phyloP scores from a whole-genome alignment of 1,140 invertebrate genomes.

The Lepidotrigona ventralis region DNA sequence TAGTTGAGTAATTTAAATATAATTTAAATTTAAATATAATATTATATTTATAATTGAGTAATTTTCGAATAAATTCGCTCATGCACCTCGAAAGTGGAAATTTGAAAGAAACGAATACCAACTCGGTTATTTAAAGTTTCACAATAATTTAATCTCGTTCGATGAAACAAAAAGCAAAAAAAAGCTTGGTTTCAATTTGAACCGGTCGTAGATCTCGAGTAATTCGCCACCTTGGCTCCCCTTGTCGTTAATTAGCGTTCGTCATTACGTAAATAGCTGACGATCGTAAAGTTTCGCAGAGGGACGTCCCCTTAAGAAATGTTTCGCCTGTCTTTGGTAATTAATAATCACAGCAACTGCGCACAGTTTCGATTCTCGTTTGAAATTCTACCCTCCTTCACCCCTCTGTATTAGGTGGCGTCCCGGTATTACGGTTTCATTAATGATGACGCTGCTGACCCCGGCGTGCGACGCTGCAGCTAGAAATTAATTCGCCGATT shows the following conservation, averaged over 20 bases:
- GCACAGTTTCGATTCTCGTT: background rate
- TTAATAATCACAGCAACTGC: slow-evolving; percentile 14
- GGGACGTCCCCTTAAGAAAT: background rate
- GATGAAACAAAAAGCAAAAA: no score
- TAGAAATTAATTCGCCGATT: slow-evolving; percentile 50
- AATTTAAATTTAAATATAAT: no score
- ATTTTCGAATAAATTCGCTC: no score
- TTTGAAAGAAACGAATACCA: no score
- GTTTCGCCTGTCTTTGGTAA: background rate
- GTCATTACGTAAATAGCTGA: background rate
- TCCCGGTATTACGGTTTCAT: slow-evolving; percentile 13
- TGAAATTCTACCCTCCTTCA: slow-evolving; percentile 8
- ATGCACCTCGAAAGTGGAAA: no score
- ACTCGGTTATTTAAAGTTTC: no score
- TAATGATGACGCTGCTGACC: slow-evolving; percentile 29
- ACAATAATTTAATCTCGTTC: no score
- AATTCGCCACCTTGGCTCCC: no score
- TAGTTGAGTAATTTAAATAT: no score
- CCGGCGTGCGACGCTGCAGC: background rate
- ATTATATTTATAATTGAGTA: no score
- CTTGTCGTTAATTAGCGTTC: background rate
- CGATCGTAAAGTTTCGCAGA: background rate
- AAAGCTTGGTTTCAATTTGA: no score
- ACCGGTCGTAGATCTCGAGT: no score
- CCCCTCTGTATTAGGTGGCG: background rate